Evolutionary conservation across 2,888 invertebrate species (phyloP).

Genomic region (Lottia scabra): DNA sequence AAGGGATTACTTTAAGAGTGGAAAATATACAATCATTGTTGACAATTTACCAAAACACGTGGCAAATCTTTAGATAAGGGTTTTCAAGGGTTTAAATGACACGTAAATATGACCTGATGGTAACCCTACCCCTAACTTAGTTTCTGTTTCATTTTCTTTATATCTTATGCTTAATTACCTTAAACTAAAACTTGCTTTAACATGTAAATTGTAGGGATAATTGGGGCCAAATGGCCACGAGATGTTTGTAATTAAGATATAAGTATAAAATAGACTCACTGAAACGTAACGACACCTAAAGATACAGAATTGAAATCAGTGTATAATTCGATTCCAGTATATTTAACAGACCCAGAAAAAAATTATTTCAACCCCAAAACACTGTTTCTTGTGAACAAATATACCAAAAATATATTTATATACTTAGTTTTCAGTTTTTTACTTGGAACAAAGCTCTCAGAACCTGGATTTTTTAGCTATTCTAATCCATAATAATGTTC

Average conservation of each 20-base stretch:
- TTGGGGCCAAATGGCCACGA: not conserved
- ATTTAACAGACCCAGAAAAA: too few relatives aligned
- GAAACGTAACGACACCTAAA: not conserved
- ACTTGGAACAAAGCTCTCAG: too few relatives aligned
- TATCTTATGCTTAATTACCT: not conserved
- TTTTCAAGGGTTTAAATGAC: not conserved
- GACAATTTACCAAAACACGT: not conserved
- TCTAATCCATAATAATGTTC: too few relatives aligned
- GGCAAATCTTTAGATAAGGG: not conserved
- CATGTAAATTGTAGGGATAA: not conserved
- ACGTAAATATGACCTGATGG: not conserved
- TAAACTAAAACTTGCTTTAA: not conserved
- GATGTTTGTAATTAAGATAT: slow-evolving; percentile 5
- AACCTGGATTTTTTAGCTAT: too few relatives aligned
- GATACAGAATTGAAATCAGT: too few relatives aligned
- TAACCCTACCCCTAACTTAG: not conserved
- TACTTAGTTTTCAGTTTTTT: too few relatives aligned
- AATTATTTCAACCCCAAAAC: too few relatives aligned
- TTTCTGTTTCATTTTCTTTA: slow-evolving; percentile 4
- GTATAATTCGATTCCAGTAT: too few relatives aligned
- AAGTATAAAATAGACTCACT: not conserved
- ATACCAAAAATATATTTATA: too few relatives aligned
- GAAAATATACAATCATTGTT: not conserved
- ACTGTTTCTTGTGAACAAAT: too few relatives aligned
- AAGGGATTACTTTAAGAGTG: not conserved